Base-by-base conservation (phyloP, 2,797 vertebrate species). In the Clarias pachynema region DNA sequence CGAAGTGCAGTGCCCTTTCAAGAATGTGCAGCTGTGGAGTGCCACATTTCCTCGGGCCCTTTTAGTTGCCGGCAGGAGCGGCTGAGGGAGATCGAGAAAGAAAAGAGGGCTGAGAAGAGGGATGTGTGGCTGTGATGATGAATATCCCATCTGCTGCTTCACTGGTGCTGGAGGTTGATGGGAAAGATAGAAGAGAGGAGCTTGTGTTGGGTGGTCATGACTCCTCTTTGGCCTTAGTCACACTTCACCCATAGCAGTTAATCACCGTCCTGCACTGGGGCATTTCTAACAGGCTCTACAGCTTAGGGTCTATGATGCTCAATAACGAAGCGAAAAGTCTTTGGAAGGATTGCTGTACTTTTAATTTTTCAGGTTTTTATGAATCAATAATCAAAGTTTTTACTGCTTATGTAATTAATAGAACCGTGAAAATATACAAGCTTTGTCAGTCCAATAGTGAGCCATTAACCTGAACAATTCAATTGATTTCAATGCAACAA, bases 141-240 rank as follows among this genome's bases (percentile, higher is more conserved):
- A 91, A 93, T 92, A 91, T 92, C 92, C 91, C 91, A 91, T 93
- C 92, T 92, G 91, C 89, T 91, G 84, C 84, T 88, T 86, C 89
- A 83, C 87, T 91, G 84, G 86, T 89, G 88, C 89, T 91, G 87
- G 86, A 84, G 34, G 18, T 87, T 91, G 91, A 93, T 88, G 92
- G 68, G 56, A 85, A 83, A 82, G 85, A 79, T 37, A 75, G 69
- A 75, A 82, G 78, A 89, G 83, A 81, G 73, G 63, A 84, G 86
- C 87, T 85, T 87, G 79, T 86, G 83, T 87, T 89, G 84, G 89
- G 78, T 87, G 88, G 89, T 86, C 87, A 87, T 82, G 87, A 84
- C 83, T 87, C 59, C 74, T 86, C 69, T 70, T 78, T 87, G 87
- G 87, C 83, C 88, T 79, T 56, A 83, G 86, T 89, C 86, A 85